Evolutionary conservation across 2,113 vertebrate genomes (phyloP).

Genomic region (Megaleporinus macrocephalus): DNA sequence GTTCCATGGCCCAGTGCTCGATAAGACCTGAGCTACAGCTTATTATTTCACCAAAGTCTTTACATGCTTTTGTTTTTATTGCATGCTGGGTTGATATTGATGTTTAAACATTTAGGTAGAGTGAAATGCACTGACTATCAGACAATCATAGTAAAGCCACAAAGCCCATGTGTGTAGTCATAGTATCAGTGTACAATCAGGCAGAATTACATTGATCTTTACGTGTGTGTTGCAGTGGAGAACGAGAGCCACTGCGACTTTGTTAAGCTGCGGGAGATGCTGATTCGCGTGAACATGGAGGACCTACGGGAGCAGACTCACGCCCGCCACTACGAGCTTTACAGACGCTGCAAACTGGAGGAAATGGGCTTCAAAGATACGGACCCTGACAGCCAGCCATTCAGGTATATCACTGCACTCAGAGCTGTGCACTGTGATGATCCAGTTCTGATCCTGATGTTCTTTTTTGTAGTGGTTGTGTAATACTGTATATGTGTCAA

Average conservation of each 20-base stretch:
- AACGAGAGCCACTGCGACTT: conserved; percentile 98
- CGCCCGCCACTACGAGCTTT: conserved; percentile 94
- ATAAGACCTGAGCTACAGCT: no score
- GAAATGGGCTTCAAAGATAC: conserved; percentile 99
- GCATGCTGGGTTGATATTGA: background rate
- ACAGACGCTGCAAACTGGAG: conserved; percentile 94
- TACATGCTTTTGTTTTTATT: no score
- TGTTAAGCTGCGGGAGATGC: conserved; percentile 94
- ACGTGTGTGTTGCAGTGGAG: conserved; percentile 80
- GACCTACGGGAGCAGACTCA: conserved; percentile 98
- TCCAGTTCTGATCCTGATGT: background rate
- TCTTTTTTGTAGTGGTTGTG: background rate
- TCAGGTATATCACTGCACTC: conserved; percentile 80
- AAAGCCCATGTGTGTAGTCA: background rate
- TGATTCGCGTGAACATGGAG: conserved; percentile 98
- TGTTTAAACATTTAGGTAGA: background rate
- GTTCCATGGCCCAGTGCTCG: no score
- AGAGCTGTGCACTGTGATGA: background rate
- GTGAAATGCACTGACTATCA: background rate
- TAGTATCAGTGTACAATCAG: background rate
- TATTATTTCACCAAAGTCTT: background rate
- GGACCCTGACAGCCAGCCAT: conserved; percentile 93
- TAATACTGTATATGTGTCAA: no score
- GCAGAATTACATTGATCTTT: conserved; percentile 35
- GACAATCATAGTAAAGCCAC: background rate